Percentiles rank a stretch among this genome's conserved stretches.
phyloP scores from a whole-genome alignment of 2,113 vertebrate species.

The Dinomys branickii region DNA sequence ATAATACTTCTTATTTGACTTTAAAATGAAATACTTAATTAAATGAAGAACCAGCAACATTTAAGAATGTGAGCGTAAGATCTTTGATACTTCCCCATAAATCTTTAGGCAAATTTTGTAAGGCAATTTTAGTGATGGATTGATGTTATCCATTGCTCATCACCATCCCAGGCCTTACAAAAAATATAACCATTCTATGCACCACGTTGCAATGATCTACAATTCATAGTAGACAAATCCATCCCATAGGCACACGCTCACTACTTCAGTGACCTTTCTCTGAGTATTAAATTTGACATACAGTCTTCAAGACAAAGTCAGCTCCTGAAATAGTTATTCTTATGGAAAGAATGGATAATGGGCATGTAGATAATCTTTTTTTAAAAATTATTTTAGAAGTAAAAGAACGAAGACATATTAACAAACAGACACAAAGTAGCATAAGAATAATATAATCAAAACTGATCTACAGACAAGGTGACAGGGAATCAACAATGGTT shows the following conservation, averaged over 20 bases:
- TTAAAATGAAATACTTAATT: slow-evolving; percentile 67
- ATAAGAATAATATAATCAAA: no score
- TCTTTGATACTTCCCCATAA: slow-evolving; percentile 46
- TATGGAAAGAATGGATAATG: slow-evolving; percentile 63
- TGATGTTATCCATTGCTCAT: slow-evolving; percentile 25
- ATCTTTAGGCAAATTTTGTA: slow-evolving; percentile 9
- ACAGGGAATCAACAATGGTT: no score
- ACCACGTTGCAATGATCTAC: slow-evolving; percentile 50
- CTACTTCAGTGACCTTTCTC: slow-evolving; percentile 69
- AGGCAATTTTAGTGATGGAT: background rate
- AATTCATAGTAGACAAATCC: slow-evolving; percentile 68
- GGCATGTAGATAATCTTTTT: slow-evolving; percentile 12
- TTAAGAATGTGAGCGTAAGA: slow-evolving; percentile 14
- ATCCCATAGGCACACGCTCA: slow-evolving; percentile 62
- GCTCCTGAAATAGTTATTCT: slow-evolving; percentile 65
- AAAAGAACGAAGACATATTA: no score
- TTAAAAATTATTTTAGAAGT: no score
- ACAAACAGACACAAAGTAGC: no score
- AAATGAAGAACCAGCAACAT: slow-evolving; percentile 29
- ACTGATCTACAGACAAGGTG: no score
- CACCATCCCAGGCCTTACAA: slow-evolving; percentile 48
- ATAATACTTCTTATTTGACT: slow-evolving; percentile 52
- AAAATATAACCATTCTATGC: slow-evolving; percentile 62
- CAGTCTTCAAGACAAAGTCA: slow-evolving; percentile 71
- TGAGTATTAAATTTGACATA: slow-evolving; percentile 72